phyloP scores from a whole-genome alignment of 2,888 invertebrate species.

The Stenoptilia bipunctidactyla region DNA sequence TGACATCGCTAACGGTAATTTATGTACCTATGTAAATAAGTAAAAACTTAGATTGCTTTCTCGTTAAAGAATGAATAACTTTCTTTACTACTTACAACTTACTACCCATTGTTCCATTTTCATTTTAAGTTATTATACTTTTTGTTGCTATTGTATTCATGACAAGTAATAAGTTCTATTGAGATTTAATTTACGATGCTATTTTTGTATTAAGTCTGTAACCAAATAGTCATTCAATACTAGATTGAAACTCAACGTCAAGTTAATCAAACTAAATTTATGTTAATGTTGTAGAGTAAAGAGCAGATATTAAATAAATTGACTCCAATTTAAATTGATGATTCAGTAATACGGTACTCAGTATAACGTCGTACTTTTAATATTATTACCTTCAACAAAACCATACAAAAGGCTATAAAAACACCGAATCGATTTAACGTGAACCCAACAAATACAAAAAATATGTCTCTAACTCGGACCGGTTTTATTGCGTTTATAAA shows the following conservation, averaged over 20 bases:
- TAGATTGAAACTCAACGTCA: no score
- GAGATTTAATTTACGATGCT: no score
- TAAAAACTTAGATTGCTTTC: constrained; percentile 1
- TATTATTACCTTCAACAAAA: background rate
- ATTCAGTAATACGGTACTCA: background rate
- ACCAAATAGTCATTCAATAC: no score
- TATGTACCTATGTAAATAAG: background rate
- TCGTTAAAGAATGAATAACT: background rate
- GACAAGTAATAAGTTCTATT: no score
- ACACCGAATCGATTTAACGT: background rate
- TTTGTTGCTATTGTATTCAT: no score
- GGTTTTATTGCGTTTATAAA: constrained; percentile 10
- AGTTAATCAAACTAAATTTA: no score
- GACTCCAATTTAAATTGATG: background rate
- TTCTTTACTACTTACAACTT: no score
- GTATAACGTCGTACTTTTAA: background rate
- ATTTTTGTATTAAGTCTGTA: no score
- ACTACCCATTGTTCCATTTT: no score
- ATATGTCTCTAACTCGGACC: background rate
- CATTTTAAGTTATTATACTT: no score
- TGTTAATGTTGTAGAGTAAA: no score
- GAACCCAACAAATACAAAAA: background rate
- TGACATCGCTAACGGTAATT: background rate
- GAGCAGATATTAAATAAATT: background rate
- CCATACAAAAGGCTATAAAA: background rate